phyloP scores from a whole-genome alignment of 2,888 invertebrate genomes.

The Nymphalis c-album region DNA sequence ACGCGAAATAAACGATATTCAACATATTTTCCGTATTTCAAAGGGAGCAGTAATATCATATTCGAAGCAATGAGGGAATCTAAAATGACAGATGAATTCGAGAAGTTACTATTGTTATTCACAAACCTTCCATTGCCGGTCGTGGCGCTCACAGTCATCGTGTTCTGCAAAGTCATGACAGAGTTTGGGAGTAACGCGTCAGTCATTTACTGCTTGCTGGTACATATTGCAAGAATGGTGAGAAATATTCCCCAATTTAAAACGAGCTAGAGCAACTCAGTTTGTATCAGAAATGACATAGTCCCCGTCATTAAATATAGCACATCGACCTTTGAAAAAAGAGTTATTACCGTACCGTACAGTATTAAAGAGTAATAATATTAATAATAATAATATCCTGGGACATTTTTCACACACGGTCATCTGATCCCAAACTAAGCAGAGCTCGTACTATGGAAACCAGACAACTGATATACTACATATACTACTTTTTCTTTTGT shows the following conservation, averaged over 20 bases:
- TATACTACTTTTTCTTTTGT: too few relatives aligned
- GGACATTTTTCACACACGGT: too few relatives aligned
- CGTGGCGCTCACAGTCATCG: slow-evolving; percentile 50
- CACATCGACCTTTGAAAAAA: too few relatives aligned
- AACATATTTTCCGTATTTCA: slow-evolving; percentile 7
- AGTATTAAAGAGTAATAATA: too few relatives aligned
- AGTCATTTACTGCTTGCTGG: slow-evolving; percentile 53
- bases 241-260: slow-evolving; percentile 23
- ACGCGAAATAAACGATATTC: not conserved
- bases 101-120: slow-evolving; percentile 50
- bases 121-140: slow-evolving; percentile 50
- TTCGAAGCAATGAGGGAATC: slow-evolving; percentile 59
- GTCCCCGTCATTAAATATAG: too few relatives aligned
- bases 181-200: slow-evolving; percentile 57
- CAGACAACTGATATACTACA: too few relatives aligned
- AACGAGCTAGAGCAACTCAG: not conserved
- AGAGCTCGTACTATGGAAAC: too few relatives aligned
- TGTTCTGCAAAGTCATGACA: slow-evolving; percentile 58
- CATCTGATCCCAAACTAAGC: too few relatives aligned
- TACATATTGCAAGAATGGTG: slow-evolving; percentile 58
- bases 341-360: too few relatives aligned
- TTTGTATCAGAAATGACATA: not conserved
- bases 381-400: too few relatives aligned
- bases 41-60: slow-evolving; percentile 55
- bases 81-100: slow-evolving; percentile 57